Conservation (phyloP, 2,797 vertebrate species). For the Limnodromus scolopaceus region DNA sequence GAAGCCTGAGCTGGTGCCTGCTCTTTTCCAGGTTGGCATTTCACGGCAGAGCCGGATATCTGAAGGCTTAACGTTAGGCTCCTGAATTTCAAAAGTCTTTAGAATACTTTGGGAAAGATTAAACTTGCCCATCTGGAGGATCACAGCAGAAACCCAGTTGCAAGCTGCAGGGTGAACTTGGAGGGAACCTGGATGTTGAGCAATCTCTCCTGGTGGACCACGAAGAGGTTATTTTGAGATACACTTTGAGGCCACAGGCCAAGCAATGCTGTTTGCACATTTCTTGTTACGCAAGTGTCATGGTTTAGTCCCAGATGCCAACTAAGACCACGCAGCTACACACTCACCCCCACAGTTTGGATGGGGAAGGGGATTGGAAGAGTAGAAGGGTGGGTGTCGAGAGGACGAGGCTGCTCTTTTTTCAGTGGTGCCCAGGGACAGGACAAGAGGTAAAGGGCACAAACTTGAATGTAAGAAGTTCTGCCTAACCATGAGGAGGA, state of each 20-base stretch:
- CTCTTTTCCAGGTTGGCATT: not conserved
- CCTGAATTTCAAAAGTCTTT: not conserved
- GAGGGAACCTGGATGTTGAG: not conserved
- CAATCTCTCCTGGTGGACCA: not conserved
- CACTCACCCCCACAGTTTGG: not conserved
- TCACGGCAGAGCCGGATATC: not conserved
- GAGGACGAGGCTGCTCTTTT: too few species aligned
- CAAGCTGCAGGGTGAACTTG: not conserved
- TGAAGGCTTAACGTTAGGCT: not conserved
- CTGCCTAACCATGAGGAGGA: too few species aligned
- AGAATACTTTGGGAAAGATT: not conserved
- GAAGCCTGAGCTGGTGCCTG: not conserved
- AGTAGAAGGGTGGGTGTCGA: not conserved
- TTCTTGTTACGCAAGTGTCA: not conserved
- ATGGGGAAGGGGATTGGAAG: not conserved
- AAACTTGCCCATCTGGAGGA: not conserved
- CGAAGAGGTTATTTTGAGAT: not conserved
- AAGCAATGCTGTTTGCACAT: not conserved
- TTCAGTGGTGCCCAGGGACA: too few species aligned
- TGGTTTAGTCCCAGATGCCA: not conserved
- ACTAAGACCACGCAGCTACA: not conserved
- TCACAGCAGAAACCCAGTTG: not conserved
- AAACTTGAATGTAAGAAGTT: too few species aligned
- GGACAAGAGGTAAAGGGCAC: too few species aligned
- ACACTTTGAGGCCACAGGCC: fast-evolving